These are phyloP conservation scores for Acanthurus leucopareius DNA, from an alignment of 2,797 vertebrate species.

Conservation along the genomic window DNA sequence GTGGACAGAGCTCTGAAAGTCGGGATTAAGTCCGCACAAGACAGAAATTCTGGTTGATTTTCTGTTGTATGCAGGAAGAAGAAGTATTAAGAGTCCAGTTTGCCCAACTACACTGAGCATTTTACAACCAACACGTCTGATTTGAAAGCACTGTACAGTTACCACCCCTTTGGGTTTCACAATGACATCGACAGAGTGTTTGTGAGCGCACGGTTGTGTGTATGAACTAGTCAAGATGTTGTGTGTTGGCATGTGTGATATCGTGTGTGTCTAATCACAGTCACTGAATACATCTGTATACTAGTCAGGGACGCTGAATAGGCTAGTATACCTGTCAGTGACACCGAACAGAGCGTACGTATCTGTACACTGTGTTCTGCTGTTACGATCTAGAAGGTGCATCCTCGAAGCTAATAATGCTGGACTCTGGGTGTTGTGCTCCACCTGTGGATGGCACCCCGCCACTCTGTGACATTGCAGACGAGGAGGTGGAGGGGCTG, in stretches of 20 bases:
- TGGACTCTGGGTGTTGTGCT: constrained; percentile 88
- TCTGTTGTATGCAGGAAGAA: constrained; percentile 37
- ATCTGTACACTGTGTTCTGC: constrained; percentile 40
- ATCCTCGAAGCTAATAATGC: constrained; percentile 95
- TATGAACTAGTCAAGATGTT: constrained; percentile 49
- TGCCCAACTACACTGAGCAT: constrained; percentile 46
- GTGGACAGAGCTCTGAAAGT: constrained; percentile 56
- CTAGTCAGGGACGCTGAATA: constrained; percentile 52
- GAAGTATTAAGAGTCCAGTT: constrained; percentile 31
- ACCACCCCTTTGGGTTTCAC: constrained; percentile 36
- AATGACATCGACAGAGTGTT: constrained; percentile 52
- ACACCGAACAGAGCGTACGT: constrained; percentile 39
- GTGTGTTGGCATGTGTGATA: constrained; percentile 45
- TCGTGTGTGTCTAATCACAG: constrained; percentile 49
- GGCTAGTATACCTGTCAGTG: constrained; percentile 60
- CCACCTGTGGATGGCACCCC: constrained; percentile 62
- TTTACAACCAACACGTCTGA: constrained; percentile 59
- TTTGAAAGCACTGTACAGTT: constrained; percentile 64
- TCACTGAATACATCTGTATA: constrained; percentile 58
- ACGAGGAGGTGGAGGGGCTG: constrained; percentile 67
- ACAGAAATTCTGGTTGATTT: constrained; percentile 50
- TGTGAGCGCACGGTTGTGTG: constrained; percentile 41
- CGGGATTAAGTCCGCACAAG: constrained; percentile 38
- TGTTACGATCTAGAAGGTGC: constrained; percentile 90
- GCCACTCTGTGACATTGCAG: constrained; percentile 67